Base-by-base conservation (phyloP, 2,888 invertebrate species). In the Thysanoteuthis rhombus region DNA sequence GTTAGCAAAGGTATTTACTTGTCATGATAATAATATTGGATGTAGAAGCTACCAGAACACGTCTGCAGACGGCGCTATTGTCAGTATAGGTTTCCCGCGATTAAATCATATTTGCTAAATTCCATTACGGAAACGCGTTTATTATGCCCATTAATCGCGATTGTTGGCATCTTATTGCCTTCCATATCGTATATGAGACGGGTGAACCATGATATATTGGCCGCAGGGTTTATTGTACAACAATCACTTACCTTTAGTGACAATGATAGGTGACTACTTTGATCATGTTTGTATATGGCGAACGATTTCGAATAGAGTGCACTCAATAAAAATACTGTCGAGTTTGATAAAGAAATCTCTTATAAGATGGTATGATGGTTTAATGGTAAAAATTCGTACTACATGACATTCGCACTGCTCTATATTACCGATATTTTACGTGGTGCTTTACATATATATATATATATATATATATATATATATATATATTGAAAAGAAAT, bases 61-160 rank as follows among this genome's bases (percentile, higher is more conserved):
- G n/a, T 19, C 36, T 4, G 12, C 75, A n/a, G 6, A 2, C 36
- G 1, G 4, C 36, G n/a, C 36, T 1, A n/a, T n/a, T 75, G n/a
- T 36, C 75, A 36, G n/a, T n/a, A 75, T 25, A n/a, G 75, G n/a
- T 75, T 75, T 75, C 16, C n/a, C 12, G 6, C 19, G n/a, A 75
- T 75, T 75, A 75, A 75, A 75, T 75, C 75, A 75, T 75, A 75
- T 75, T 75, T 75, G 75, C n/a, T 75, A 75, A n/a, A n/a, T n/a
- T 75, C n/a, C n/a, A 52, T 52, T 52, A 52, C 52, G 52, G 52
- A 52, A 52, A 52, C 52, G 22, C 75, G 36, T 75, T 75, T n/a
- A n/a, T 75, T n/a, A 75, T 36, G 75, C 75, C 75, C 75, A 75
- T 75, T 75, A 75, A 16, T n/a, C 75, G 4, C 75, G 75, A 75